Evolutionary conservation across 2,888 invertebrate genomes (phyloP).

Genomic region (Melinopterus prodromus): DNA sequence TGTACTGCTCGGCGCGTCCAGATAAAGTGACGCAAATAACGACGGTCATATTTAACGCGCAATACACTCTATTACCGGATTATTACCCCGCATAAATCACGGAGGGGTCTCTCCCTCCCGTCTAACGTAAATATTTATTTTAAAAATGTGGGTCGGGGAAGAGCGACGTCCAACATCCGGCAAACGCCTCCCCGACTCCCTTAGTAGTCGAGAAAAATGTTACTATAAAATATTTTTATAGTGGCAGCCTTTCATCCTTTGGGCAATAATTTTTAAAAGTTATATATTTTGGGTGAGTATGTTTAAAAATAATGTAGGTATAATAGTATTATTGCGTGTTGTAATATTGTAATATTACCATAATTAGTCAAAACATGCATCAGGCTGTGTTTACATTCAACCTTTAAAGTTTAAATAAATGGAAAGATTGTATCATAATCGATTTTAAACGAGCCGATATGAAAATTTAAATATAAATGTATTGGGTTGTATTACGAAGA

Average conservation of each 20-base stretch:
- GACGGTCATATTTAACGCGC: conserved; percentile 32
- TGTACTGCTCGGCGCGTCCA: conserved; percentile 19
- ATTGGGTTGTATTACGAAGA: no score
- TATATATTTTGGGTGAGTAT: no score
- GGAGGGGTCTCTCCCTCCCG: neutral
- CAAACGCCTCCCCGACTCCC: neutral
- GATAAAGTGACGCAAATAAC: conserved; percentile 38
- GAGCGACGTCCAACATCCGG: conserved; percentile 4
- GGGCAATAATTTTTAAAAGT: no score
- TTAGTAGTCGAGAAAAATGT: neutral
- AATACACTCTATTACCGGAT: conserved; percentile 32
- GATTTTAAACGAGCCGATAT: no score
- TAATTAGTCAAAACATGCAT: no score
- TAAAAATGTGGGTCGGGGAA: neutral
- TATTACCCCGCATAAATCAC: conserved; percentile 32
- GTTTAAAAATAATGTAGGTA: no score
- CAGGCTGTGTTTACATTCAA: no score
- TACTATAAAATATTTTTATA: neutral
- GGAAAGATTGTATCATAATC: no score
- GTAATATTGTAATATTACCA: no score
- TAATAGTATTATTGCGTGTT: no score
- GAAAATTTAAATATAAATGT: no score
- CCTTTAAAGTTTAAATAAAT: no score
- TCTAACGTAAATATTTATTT: neutral
- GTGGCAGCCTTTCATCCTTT: neutral